Evolutionary conservation across 2,113 vertebrate genomes (phyloP).

Genomic region (Gasterosteus nipponicus): DNA sequence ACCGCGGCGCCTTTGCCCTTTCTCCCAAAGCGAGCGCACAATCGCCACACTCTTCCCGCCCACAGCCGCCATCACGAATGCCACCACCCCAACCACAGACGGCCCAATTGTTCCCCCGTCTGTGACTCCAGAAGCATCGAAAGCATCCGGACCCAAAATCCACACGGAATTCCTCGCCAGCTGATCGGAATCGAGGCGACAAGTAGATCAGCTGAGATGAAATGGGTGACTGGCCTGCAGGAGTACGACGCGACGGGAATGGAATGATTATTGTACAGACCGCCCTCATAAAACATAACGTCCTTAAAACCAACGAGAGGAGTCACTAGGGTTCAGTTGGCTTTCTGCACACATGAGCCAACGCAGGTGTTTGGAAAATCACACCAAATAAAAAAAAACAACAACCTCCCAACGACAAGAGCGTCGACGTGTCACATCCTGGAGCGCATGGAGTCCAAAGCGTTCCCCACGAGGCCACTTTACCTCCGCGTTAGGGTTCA

Average conservation of each 20-base stretch:
- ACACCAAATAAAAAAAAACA: conserved; percentile 73
- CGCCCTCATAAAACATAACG: background rate
- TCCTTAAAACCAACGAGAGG: background rate
- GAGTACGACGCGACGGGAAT: conserved; percentile 12
- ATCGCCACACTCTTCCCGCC: conserved; percentile 46
- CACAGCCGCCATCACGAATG: conserved; percentile 55
- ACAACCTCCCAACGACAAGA: background rate
- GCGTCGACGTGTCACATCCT: conserved; percentile 2
- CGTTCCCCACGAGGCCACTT: background rate
- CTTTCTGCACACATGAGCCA: background rate
- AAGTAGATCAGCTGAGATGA: conserved; percentile 23
- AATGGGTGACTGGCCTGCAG: conserved; percentile 30
- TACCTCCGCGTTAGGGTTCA: background rate
- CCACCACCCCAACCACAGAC: conserved; percentile 47
- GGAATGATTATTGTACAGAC: background rate
- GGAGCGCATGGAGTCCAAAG: background rate
- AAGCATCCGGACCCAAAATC: background rate
- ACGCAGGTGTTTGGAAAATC: conserved; percentile 55
- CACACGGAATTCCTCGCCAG: conserved; percentile 3
- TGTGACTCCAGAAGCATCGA: background rate
- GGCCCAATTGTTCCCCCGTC: conserved; percentile 53
- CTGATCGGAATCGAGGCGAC: conserved; percentile 40
- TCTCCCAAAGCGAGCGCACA: conserved; percentile 49
- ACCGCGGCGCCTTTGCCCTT: conserved; percentile 15
- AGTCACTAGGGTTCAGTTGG: background rate